Evolutionary conservation across 1,140 invertebrate species (phyloP).

Genomic region (Zeugodacus cucurbitae): DNA sequence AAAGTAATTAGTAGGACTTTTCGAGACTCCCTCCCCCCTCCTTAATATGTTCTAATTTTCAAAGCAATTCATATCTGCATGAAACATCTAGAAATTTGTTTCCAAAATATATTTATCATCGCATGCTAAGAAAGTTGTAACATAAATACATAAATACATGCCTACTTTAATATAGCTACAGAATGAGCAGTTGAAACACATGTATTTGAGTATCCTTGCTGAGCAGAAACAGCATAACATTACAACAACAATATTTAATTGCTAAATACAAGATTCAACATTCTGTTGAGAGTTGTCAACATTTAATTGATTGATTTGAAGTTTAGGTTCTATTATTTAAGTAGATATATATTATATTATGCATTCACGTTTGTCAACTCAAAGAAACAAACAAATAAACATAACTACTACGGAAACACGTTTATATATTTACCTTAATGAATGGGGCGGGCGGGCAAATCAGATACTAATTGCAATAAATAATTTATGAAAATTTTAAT

Average conservation of each 20-base stretch:
- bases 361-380: constrained; percentile 36
- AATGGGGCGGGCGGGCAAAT: no score
- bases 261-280: neutral
- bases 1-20: neutral
- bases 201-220: constrained; percentile 1
- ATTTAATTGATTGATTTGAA: constrained; percentile 34
- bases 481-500: no score
- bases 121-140: constrained; percentile 33
- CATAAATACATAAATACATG: constrained; percentile 17
- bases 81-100: neutral
- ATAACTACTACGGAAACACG: neutral
- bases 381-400: constrained; percentile 35
- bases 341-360: constrained; percentile 27
- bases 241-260: constrained; percentile 5
- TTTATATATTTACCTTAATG: neutral
- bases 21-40: neutral
- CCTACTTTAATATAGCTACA: neutral
- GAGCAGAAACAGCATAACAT: neutral
- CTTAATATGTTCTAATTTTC: neutral
- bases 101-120: neutral
- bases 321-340: constrained; percentile 40
- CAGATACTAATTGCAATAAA: no score
- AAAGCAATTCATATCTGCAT: neutral
- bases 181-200: neutral
- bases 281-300: constrained; percentile 15